Base-by-base conservation (phyloP, 2,888 invertebrate species). In the Drosophila borealis region DNA sequence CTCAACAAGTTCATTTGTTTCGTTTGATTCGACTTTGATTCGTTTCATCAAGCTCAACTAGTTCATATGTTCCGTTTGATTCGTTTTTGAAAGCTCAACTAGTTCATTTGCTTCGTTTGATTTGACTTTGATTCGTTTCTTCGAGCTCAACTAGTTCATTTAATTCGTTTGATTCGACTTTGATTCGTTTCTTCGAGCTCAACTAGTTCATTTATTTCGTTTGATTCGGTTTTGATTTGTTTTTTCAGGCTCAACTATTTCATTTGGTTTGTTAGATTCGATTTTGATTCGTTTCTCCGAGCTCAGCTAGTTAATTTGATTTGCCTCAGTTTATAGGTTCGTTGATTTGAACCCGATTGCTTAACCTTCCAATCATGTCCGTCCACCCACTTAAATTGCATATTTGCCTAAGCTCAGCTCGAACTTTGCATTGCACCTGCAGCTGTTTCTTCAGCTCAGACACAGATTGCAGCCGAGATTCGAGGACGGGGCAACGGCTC, bases 341-440 rank as follows among this genome's bases (percentile, higher is more conserved):
- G 10, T 33, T 51, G 19, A 8, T 29, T 25, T 33, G n/a, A 21
- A 41, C 14, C 36, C 4, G 9, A 55, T 62, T 21, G 25, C 39
- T 41, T 19, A 54, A 17, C n/a, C 53, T 36, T 50, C 49, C 56
- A 60, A 59, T 59, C 74, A 53, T 48, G 33, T 34, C 9, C 49
- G 39, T 63, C 67, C 70, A 54, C 78, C 79, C 70, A 74, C 70
- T 33, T 13, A 64, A 78, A 78, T 70, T 66, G 60, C 55, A 63
- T 70, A 67, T 79, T 74, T 79, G 49, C 53, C 59, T 39, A 42
- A 67, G 63, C 55, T 53, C 19, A 56, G 42, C 48, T 56, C 25
- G 8, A 50, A 45, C 29, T 25, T 29, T 37, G 63, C 17, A 60
- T 59, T 62, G 64, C 77, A 77, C 77, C 79, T 77, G 77, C 75